Conservation (phyloP, 23 tunicate species). For the Trididemnum miniatum region DNA sequence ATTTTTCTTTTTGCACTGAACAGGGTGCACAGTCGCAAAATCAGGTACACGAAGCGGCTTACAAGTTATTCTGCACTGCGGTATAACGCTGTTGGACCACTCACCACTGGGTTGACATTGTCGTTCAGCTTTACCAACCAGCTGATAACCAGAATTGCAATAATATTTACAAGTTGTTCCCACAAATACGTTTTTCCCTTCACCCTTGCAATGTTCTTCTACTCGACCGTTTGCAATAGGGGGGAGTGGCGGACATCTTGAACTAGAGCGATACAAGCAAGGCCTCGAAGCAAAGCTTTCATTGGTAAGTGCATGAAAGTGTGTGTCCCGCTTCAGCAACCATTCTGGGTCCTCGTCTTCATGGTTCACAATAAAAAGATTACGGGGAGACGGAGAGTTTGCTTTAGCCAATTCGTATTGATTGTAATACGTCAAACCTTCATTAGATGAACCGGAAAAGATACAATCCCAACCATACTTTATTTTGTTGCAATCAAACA, state of each 20-base stretch:
- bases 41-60: background rate
- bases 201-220: background rate
- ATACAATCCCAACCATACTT: background rate
- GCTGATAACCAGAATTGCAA: slow-evolving; percentile 23
- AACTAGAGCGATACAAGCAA: background rate
- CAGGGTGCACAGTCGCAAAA: background rate
- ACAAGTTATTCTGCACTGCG: background rate
- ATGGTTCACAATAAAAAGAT: background rate
- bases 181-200: background rate
- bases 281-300: background rate
- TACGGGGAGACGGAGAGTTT: background rate
- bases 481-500: background rate
- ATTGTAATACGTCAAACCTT: background rate
- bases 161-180: slow-evolving; percentile 31
- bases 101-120: slow-evolving; percentile 28
- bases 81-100: slow-evolving; percentile 11
- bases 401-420: background rate
- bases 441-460: background rate
- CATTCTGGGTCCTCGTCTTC: background rate
- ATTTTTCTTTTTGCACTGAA: background rate
- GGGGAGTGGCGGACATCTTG: background rate
- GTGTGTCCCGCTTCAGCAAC: background rate
- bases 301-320: background rate
- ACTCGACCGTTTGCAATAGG: background rate
- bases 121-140: background rate